These are phyloP conservation scores for Cynodonichthys magdalenae DNA, from an alignment of 2,797 vertebrate genomes.

Conservation along the genomic window DNA sequence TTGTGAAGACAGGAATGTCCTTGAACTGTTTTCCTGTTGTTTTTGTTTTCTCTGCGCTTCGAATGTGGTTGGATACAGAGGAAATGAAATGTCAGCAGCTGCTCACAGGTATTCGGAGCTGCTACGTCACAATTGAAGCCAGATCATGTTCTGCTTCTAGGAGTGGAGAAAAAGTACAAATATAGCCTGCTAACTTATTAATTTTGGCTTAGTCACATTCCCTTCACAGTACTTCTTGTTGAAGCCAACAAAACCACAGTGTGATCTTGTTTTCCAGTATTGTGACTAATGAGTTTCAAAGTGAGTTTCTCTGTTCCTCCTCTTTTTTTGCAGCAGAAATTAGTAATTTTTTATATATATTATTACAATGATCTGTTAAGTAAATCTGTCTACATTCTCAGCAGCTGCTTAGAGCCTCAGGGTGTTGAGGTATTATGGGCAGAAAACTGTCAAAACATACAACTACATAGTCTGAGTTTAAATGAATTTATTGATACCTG, in stretches of 20 bases:
- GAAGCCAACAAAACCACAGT: too few relatives aligned
- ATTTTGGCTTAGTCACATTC: too few relatives aligned
- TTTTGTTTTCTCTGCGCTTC: neutral
- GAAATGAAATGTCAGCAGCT: slow-evolving; percentile 25
- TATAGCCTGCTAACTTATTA: too few relatives aligned
- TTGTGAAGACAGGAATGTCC: slow-evolving; percentile 2
- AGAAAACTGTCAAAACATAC: slow-evolving; percentile 16
- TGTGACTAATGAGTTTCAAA: neutral
- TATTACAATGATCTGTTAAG: slow-evolving; percentile 12
- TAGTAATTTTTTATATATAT: neutral
- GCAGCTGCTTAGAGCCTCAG: slow-evolving; percentile 33
- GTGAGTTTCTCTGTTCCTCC: too few relatives aligned
- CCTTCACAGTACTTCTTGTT: too few relatives aligned
- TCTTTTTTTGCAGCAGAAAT: slow-evolving; percentile 27
- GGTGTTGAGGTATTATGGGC: slow-evolving; percentile 10
- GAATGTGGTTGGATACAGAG: slow-evolving; percentile 9
- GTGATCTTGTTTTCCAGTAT: too few relatives aligned
- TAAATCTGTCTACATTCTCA: slow-evolving; percentile 10
- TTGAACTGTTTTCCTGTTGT: slow-evolving; percentile 25
- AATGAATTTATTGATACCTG: slow-evolving; percentile 13
- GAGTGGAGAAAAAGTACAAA: too few relatives aligned
- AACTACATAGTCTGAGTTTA: slow-evolving; percentile 9
- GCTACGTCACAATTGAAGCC: slow-evolving; percentile 11
- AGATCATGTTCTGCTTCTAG: neutral
- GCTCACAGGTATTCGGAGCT: slow-evolving; percentile 19